These are phyloP conservation scores for Graphium colonna DNA, from an alignment of 2,888 invertebrate species.

Conservation along the genomic window DNA sequence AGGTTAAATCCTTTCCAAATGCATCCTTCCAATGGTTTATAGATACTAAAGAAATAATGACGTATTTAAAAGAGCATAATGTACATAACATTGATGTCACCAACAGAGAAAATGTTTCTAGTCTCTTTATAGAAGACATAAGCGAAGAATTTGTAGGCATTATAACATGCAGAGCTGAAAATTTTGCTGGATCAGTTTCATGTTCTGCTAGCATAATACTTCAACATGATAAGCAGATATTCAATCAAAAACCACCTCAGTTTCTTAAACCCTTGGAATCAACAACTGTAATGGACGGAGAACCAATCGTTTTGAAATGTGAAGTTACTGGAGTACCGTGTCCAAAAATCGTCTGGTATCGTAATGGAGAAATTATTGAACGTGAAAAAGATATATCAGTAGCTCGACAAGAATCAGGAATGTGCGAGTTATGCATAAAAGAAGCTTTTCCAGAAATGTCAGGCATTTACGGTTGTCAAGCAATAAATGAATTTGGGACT, in stretches of 20 bases:
- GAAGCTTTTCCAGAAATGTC: slow-evolving; percentile 96
- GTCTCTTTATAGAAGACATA: slow-evolving; percentile 87
- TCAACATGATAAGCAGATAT: slow-evolving; percentile 70
- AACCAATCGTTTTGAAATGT: slow-evolving; percentile 87
- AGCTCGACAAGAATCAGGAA: slow-evolving; percentile 87
- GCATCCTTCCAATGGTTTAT: slow-evolving; percentile 94
- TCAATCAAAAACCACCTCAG: slow-evolving; percentile 80
- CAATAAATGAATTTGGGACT: slow-evolving; percentile 90
- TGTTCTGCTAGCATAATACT: slow-evolving; percentile 86
- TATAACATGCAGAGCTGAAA: slow-evolving; percentile 93
- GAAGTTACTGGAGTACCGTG: slow-evolving; percentile 87
- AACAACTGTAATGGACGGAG: slow-evolving; percentile 93
- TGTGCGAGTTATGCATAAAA: slow-evolving; percentile 88
- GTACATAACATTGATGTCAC: slow-evolving; percentile 86
- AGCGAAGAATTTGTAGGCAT: slow-evolving; percentile 85
- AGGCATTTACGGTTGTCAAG: slow-evolving; percentile 91
- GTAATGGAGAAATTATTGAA: slow-evolving; percentile 84
- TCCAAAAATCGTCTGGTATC: slow-evolving; percentile 90
- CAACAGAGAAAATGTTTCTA: slow-evolving; percentile 86
- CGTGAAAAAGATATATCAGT: slow-evolving; percentile 89
- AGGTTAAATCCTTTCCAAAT: slow-evolving; percentile 87
- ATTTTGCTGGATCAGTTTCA: slow-evolving; percentile 93
- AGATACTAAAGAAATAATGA: slow-evolving; percentile 84
- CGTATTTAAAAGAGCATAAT: slow-evolving; percentile 75
- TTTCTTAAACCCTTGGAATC: slow-evolving; percentile 87